Percentiles rank a stretch among this genome's conserved stretches.
These are phyloP conservation scores for Ennomos quercinarius DNA, from an alignment of 2,888 invertebrate species.

Conservation along the genomic window DNA sequence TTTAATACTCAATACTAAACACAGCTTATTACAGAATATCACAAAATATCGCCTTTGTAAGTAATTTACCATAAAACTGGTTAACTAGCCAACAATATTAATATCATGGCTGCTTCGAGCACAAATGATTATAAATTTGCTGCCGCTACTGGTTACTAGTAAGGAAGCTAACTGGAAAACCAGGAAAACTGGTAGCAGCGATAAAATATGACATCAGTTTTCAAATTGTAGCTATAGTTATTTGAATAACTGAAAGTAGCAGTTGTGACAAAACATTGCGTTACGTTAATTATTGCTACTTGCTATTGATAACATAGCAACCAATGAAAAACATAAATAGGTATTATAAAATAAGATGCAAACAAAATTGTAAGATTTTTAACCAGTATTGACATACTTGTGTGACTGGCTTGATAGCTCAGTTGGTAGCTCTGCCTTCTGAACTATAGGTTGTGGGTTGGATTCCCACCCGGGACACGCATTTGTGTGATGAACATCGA, in stretches of 20 bases:
- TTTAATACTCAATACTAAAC: neutral
- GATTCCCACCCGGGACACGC: no score
- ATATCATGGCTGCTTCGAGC: constrained; percentile 11
- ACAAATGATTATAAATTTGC: constrained; percentile 28
- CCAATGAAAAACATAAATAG: no score
- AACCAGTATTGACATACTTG: no score
- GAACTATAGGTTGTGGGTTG: no score
- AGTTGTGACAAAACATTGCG: neutral
- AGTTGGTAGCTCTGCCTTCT: no score
- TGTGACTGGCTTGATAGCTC: no score
- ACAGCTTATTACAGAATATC: constrained; percentile 1
- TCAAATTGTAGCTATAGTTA: constrained; percentile 8
- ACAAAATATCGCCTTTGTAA: constrained; percentile 7
- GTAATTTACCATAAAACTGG: constrained; percentile 22
- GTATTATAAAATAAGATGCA: no score
- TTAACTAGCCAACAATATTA: constrained; percentile 23
- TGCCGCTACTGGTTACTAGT: constrained; percentile 24
- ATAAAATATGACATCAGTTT: constrained; percentile 23
- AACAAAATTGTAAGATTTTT: no score
- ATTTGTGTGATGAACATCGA: no score
- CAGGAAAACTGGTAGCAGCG: constrained; percentile 16
- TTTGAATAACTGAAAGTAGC: constrained; percentile 12
- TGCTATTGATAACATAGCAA: no score
- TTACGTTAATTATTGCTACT: no score
- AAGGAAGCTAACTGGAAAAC: constrained; percentile 23